phyloP scores from a whole-genome alignment of 2,888 invertebrate species.

The Himalopsyche japonica region DNA sequence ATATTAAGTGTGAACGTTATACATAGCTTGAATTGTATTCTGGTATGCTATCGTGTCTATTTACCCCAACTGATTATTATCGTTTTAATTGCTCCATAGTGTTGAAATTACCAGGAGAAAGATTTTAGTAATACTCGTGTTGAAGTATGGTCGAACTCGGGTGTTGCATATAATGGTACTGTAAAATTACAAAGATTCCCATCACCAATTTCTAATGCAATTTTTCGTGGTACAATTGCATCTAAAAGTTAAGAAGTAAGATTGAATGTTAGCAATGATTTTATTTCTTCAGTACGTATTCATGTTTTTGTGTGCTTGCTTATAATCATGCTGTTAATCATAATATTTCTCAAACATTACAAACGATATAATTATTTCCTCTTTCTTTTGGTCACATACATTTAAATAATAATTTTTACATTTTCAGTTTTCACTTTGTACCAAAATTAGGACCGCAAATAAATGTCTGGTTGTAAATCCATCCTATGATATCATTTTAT shows the following conservation, averaged over 20 bases:
- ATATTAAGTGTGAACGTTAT: too few species aligned
- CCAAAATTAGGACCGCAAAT: neutral
- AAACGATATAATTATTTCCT: too few species aligned
- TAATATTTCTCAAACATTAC: too few species aligned
- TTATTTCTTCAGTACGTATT: too few species aligned
- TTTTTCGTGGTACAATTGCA: neutral
- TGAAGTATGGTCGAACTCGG: neutral
- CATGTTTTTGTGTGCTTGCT: too few species aligned
- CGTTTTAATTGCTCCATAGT: neutral
- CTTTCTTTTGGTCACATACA: too few species aligned
- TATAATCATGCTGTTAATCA: too few species aligned
- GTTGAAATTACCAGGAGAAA: neutral
- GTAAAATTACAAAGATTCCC: neutral
- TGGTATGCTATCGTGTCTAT: neutral
- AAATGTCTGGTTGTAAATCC: neutral
- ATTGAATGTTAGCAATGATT: too few species aligned
- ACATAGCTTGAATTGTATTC: neutral
- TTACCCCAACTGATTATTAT: neutral
- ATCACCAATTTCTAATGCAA: neutral
- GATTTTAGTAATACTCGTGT: neutral
- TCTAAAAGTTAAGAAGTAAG: neutral
- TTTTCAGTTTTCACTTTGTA: too few species aligned
- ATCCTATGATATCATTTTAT: neutral
- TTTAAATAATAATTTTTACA: too few species aligned
- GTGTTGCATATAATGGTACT: neutral